Evolutionary conservation across 2,888 invertebrate species (phyloP).

Genomic region (Poecilus cupreus): DNA sequence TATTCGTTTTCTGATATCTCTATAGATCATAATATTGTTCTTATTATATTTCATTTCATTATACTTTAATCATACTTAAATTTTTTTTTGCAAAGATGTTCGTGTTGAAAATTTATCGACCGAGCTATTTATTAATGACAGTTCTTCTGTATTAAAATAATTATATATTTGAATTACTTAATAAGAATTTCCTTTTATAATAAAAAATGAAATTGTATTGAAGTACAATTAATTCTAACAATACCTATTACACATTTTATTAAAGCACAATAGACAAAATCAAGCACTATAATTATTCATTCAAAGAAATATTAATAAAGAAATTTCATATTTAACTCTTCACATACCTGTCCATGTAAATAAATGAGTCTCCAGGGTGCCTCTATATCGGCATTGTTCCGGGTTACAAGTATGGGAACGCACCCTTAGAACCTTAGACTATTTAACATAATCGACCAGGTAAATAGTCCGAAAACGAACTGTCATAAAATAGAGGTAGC

Average conservation of each 20-base stretch:
- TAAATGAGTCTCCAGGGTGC: slow-evolving; percentile 21
- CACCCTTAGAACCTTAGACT: background rate
- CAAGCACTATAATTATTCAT: slow-evolving; percentile 10
- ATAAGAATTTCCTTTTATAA: no score
- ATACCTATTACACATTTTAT: background rate
- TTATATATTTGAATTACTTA: no score
- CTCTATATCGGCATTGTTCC: slow-evolving; percentile 15
- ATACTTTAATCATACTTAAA: no score
- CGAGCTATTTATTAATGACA: no score
- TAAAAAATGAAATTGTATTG: no score
- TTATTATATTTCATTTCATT: no score
- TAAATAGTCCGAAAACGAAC: background rate
- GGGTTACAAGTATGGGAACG: slow-evolving; percentile 19
- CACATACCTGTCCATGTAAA: background rate
- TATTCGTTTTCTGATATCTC: no score
- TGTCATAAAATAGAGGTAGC: background rate
- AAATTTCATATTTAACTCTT: slow-evolving; percentile 9
- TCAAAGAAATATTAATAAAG: slow-evolving; percentile 27
- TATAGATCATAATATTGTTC: no score
- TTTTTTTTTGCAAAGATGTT: no score
- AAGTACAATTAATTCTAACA: no score
- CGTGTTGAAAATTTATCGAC: no score
- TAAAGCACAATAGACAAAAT: background rate
- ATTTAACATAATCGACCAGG: background rate
- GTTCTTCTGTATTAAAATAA: no score